A percentile compares a stretch with the other conserved stretches of the same genome.
Conservation (phyloP, 2,888 invertebrate genomes). For the Drosophila suboccidentalis region DNA sequence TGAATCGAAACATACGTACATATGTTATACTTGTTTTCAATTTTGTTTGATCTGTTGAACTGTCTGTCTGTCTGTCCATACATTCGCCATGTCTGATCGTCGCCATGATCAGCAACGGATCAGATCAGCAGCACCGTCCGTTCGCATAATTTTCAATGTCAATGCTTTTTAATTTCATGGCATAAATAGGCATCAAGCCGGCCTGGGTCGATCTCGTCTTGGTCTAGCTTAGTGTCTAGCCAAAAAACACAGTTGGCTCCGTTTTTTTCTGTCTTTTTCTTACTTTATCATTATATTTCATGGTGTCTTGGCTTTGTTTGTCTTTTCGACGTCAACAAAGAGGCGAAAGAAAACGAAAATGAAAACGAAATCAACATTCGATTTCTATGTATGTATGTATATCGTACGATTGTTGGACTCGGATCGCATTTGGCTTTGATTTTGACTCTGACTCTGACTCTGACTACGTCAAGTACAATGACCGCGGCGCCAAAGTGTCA, state of each 20-base stretch:
- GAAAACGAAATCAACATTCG: constrained; percentile 57
- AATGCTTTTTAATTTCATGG: constrained; percentile 74
- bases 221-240: constrained; percentile 27
- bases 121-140: constrained; percentile 21
- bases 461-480: constrained; percentile 65
- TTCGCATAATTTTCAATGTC: constrained; percentile 77
- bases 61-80: constrained; percentile 1
- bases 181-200: constrained; percentile 57
- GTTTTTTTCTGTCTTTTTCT: background rate
- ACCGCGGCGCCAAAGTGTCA: constrained; percentile 49
- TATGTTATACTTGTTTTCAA: constrained; percentile 8
- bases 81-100: constrained; percentile 2
- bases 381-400: constrained; percentile 37
- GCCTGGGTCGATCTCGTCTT: constrained; percentile 28
- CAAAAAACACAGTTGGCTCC: constrained; percentile 5
- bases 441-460: constrained; percentile 34
- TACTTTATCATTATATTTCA: background rate
- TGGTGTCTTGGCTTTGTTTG: constrained; percentile 32
- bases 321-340: constrained; percentile 23
- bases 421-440: constrained; percentile 34
- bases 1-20: background rate
- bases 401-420: constrained; percentile 10
- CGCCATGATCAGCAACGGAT: background rate
- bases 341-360: constrained; percentile 48
- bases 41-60: constrained; percentile 12